A percentile compares a stretch with the other conserved stretches of the same genome.
Conservation (phyloP, 2,888 invertebrate species). For the Lutraria lutraria region DNA sequence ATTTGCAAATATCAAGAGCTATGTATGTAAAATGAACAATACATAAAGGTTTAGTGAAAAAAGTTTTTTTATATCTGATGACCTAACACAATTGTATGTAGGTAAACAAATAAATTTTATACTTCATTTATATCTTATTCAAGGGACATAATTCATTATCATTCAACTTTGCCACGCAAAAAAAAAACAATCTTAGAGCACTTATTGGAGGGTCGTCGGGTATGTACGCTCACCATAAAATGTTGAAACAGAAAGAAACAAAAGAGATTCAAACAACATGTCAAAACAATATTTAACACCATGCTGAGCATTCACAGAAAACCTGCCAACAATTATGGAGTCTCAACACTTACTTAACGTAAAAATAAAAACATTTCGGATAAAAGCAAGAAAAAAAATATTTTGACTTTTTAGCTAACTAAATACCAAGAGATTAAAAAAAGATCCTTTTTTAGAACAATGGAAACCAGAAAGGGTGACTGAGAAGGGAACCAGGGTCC, state of each 20-base stretch:
- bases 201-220: slow-evolving; percentile 21
- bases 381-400: not conserved
- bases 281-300: slow-evolving; percentile 31
- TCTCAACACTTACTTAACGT: not conserved
- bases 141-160: not conserved
- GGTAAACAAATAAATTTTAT: not conserved
- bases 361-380: not conserved
- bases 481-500: slow-evolving; percentile 13
- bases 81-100: no score
- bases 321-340: slow-evolving; percentile 1
- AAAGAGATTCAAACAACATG: slow-evolving; percentile 42
- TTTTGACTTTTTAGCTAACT: not conserved
- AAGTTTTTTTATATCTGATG: no score
- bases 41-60: no score
- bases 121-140: not conserved
- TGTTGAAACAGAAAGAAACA: slow-evolving; percentile 36
- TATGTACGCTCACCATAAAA: slow-evolving; percentile 18
- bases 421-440: not conserved
- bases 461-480: not conserved
- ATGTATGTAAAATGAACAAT: no score
- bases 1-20: no score
- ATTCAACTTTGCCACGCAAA: not conserved
- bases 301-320: not conserved
- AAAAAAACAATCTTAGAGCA: not conserved
- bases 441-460: not conserved